A percentile compares a stretch with the other conserved stretches of the same genome.
phyloP scores from a whole-genome alignment of 2,888 invertebrate species.

The Phyto melanocephala region DNA sequence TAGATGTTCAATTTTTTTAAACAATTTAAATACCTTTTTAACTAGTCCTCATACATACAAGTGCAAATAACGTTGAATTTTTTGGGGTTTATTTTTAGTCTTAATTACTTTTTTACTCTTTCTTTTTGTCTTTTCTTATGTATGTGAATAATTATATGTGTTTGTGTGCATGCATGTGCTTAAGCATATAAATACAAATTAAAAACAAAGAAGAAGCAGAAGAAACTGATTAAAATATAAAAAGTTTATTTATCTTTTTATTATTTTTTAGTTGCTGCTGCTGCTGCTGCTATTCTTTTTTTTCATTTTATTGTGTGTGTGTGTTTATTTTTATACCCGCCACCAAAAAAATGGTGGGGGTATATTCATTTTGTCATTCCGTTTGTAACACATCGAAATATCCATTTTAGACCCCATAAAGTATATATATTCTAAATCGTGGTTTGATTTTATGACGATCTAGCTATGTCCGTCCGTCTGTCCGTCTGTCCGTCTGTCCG shows the following conservation, averaged over 20 bases:
- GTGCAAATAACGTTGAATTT: not conserved
- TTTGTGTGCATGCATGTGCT: not conserved
- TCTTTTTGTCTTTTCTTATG: not conserved
- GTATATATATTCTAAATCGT: too few relatives aligned
- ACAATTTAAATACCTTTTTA: not conserved
- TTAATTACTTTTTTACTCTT: conserved; percentile 44
- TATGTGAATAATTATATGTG: not conserved
- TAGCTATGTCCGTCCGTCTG: too few relatives aligned
- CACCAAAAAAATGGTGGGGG: too few relatives aligned
- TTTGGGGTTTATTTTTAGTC: conserved; percentile 31
- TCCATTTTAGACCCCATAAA: too few relatives aligned
- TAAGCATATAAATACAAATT: not conserved
- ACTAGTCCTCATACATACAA: not conserved
- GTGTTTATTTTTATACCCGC: not conserved
- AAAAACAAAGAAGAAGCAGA: conserved; percentile 15
- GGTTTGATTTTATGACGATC: too few relatives aligned
- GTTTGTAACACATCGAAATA: too few relatives aligned
- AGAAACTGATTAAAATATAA: conserved; percentile 58
- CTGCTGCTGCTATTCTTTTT: conserved; percentile 3
- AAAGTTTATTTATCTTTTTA: conserved; percentile 40
- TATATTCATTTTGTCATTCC: too few relatives aligned
- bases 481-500: too few relatives aligned
- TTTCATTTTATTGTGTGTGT: conserved; percentile 6
- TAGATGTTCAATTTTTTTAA: too few relatives aligned
- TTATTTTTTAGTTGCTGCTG: not conserved